Percentiles rank a stretch among this genome's conserved stretches.
phyloP scores from a whole-genome alignment of 2,113 vertebrate genomes.

The Pteruthius melanotis region DNA sequence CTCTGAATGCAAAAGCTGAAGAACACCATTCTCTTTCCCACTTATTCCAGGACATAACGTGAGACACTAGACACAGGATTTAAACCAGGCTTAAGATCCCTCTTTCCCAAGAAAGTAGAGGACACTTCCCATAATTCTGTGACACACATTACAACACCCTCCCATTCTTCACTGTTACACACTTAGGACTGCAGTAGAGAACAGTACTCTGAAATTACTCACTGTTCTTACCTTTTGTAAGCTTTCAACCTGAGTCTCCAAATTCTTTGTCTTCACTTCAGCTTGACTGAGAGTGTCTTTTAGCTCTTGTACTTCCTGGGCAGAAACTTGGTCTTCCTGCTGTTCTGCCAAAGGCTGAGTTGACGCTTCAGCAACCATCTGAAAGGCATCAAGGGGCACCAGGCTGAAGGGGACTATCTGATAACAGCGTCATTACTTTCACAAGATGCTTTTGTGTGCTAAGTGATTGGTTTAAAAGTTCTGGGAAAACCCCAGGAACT shows the following conservation, averaged over 20 bases:
- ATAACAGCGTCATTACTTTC: not conserved
- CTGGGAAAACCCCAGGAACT: not conserved
- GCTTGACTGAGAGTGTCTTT: slow-evolving; percentile 83
- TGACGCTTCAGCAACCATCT: slow-evolving; percentile 83
- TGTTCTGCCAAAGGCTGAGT: slow-evolving; percentile 80
- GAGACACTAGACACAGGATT: not conserved
- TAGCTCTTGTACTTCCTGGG: slow-evolving; percentile 87
- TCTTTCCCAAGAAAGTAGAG: not conserved
- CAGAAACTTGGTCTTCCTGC: slow-evolving; percentile 82
- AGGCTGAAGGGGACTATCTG: not conserved
- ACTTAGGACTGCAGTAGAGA: not conserved
- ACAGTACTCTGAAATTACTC: not conserved
- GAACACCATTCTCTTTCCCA: not conserved
- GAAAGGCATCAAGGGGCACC: not conserved
- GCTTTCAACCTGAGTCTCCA: slow-evolving; percentile 86
- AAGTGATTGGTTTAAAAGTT: rapidly evolving
- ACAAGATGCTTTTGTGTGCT: not conserved
- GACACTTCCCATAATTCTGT: not conserved
- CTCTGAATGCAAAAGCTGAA: not conserved
- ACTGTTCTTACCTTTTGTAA: slow-evolving; percentile 80
- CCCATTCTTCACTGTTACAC: not conserved
- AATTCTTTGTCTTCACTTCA: slow-evolving; percentile 79
- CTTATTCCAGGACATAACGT: not conserved
- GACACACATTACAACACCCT: not conserved
- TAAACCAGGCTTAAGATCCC: not conserved